Evolutionary conservation across 2,113 vertebrate genomes (phyloP), one percentile per base, ranked within the genome.

Genomic region (Steatornis caripensis): DNA sequence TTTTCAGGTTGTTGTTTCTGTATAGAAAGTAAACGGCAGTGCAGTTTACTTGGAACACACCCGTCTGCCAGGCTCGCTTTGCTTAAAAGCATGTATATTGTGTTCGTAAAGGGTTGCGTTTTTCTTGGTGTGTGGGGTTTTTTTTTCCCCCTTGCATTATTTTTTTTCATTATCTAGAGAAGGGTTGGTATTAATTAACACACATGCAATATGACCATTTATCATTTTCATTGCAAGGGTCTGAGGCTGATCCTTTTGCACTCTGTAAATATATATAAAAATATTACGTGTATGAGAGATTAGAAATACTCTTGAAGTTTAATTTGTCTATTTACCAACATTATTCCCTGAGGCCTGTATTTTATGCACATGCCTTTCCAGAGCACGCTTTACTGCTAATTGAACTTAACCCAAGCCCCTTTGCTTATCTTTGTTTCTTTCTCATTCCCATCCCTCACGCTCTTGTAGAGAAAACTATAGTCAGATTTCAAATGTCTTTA

Each of bases 281-380:
- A 39, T 48, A 53, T 29, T 46, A 36, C 62, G 51, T 60, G 36
- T 89, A 51, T 19, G 57, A 96, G 76, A 90, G 66, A 70, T 93
- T 93, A 68, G 48, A 74, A 93, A 87, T 72, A 55, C 36, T 89
- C 45, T 57, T 90, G 66, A 95, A 77, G 65, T 85, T 95, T 86
- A 89, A 93, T 95, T 94, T 92, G 27, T 93, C 69, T 97, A 1
- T 95, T 97, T 97, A 87, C 80, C 17, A 23, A 81, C 16, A 5
- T 61, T 96, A 71, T 87, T 95, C 80, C 57, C 86, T 6, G 34
- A 87, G 66, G 83, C 60, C 19, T 91, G 13, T 77, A 27, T 91
- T 84, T 86, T 86, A 79, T 78, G 30, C 53, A 49, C 11, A 6
- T 10, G 68, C 85, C 85, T 78, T 95, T 97, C 22, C 61, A 26